Conservation (phyloP, 2,113 vertebrate species). For the Ramphastos sulfuratus region DNA sequence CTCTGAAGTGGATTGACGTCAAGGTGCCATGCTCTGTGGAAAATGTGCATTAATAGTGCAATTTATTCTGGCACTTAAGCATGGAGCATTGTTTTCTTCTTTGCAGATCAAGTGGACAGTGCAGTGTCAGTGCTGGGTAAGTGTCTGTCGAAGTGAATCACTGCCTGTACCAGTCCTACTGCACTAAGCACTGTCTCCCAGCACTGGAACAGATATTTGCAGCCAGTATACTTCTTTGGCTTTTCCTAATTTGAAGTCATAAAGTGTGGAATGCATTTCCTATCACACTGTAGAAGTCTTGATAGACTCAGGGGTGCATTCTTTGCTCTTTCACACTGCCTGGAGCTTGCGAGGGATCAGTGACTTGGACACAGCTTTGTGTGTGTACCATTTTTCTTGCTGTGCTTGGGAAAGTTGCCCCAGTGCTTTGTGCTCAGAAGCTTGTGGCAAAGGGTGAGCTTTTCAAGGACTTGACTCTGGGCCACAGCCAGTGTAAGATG, state of each 20-base stretch:
- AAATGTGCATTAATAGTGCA: conserved; percentile 37
- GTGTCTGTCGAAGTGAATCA: conserved; percentile 4
- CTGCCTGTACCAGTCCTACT: neutral
- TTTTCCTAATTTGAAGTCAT: neutral
- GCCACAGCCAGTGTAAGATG: neutral
- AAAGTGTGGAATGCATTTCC: neutral
- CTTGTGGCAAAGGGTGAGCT: neutral
- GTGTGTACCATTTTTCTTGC: neutral
- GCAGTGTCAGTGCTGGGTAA: neutral
- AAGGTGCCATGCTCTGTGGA: neutral
- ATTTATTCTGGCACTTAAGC: conserved; percentile 52
- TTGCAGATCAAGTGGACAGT: conserved; percentile 18
- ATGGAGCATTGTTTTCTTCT: neutral
- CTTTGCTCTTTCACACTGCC: neutral
- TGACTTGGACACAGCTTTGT: neutral
- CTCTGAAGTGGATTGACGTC: neutral
- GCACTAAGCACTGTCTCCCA: neutral
- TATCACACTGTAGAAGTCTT: neutral
- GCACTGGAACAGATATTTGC: neutral
- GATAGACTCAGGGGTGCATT: neutral
- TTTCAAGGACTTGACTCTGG: neutral
- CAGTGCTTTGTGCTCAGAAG: neutral
- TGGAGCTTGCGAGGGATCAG: neutral
- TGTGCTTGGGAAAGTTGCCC: neutral
- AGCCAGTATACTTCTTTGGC: neutral